Conservation (phyloP, 1,140 invertebrate species). For the Luehdorfia chinensis region DNA sequence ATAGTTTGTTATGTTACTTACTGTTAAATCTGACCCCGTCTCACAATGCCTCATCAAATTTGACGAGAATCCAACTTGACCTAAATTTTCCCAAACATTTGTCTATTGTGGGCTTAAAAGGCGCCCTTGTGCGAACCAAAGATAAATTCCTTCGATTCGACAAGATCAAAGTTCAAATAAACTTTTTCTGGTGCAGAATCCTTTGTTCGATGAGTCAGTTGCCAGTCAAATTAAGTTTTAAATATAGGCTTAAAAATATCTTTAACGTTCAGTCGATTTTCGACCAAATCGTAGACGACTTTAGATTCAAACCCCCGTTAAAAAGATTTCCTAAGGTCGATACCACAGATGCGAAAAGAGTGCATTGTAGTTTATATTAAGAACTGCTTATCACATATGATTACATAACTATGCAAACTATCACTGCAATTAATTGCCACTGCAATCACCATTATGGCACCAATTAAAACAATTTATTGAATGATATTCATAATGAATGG, state of each 20-base stretch:
- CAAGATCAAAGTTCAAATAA: slow-evolving; percentile 1
- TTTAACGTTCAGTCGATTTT: not conserved
- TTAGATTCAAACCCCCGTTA: not conserved
- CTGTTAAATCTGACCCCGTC: slow-evolving; percentile 5
- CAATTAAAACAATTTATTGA: too few relatives aligned
- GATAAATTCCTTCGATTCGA: not conserved
- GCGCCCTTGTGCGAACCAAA: slow-evolving; percentile 5
- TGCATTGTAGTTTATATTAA: too few relatives aligned
- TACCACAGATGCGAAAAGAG: not conserved
- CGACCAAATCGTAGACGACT: not conserved
- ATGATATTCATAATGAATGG: too few relatives aligned
- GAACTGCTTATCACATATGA: too few relatives aligned
- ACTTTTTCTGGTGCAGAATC: not conserved
- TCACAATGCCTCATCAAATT: not conserved
- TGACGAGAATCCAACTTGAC: slow-evolving; percentile 2
- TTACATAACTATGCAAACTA: too few relatives aligned
- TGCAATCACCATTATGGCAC: too few relatives aligned
- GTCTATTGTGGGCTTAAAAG: not conserved
- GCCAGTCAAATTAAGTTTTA: not conserved
- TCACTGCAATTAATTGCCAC: too few relatives aligned
- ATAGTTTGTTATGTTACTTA: not conserved
- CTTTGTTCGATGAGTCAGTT: not conserved
- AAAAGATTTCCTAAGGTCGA: not conserved
- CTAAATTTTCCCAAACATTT: not conserved
- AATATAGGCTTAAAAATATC: not conserved